These are phyloP conservation scores for Ectropis grisescens DNA, from an alignment of 1,140 invertebrate genomes.

Conservation along the genomic window DNA sequence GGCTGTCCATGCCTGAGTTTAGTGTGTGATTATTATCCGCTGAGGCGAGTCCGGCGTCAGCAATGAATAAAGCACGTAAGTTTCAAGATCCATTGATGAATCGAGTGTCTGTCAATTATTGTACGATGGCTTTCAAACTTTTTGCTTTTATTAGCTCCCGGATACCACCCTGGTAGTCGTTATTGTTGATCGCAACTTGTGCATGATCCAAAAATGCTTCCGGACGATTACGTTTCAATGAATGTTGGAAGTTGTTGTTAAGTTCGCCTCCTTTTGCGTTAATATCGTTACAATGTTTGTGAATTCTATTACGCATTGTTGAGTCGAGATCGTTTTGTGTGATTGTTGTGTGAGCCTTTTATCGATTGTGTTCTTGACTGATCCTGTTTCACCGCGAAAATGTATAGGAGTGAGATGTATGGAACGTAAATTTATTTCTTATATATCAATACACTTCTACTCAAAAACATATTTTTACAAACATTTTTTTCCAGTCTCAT, in stretches of 20 bases:
- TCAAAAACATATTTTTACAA: too few species aligned
- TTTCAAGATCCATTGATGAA: conserved; percentile 16
- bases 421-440: not conserved
- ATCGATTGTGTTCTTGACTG: conserved; percentile 41
- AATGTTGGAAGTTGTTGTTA: conserved; percentile 66
- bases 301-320: conserved; percentile 65
- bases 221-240: conserved; percentile 55
- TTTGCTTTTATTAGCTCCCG: conserved; percentile 13
- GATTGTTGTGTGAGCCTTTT: conserved; percentile 34
- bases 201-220: conserved; percentile 58
- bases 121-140: too few species aligned
- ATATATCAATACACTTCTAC: too few species aligned
- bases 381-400: conserved; percentile 32
- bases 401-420: not conserved
- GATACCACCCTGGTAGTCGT: conserved; percentile 46
- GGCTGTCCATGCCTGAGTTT: conserved; percentile 39
- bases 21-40: conserved; percentile 50
- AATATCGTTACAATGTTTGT: conserved; percentile 64
- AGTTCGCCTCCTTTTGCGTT: conserved; percentile 63
- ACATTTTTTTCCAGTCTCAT: too few species aligned
- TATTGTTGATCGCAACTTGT: conserved; percentile 43
- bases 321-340: conserved; percentile 33
- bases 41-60: conserved; percentile 29
- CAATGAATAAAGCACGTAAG: conserved; percentile 63
- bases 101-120: too few species aligned